Evolutionary conservation across 1,140 invertebrate genomes (phyloP), one percentile per base, ranked within the genome.

Genomic region (Hyposmocoma kahamanoa): DNA sequence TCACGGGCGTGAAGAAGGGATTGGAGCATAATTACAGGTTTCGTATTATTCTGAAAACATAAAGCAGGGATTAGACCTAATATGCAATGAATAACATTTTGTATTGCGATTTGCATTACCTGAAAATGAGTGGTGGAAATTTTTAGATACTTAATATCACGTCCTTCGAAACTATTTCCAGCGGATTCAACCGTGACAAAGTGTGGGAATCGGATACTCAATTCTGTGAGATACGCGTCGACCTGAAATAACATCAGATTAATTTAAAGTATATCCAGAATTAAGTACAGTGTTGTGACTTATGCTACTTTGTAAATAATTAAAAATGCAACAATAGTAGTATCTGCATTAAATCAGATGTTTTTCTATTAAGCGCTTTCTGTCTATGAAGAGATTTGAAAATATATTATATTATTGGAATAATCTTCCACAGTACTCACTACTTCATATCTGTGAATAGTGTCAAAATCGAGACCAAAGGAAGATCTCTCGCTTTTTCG

Each of bases 91-190:
- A n/a, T n/a, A n/a, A n/a, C n/a, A n/a, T n/a, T n/a, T n/a, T n/a
- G n/a, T n/a, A n/a, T n/a, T n/a, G n/a, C n/a, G n/a, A n/a, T n/a
- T n/a, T n/a, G n/a, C n/a, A 5, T 43, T 47, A 58, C 51, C 26
- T 59, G 13, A 56, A 93, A 93, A 6, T 91, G 74, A 58, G 38
- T 74, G 60, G 57, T 86, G 8, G 88, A 89, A 42, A 90, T 88
- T 26, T 83, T 88, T 34, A 90, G 69, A 21, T 84, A 87, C 50
- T 88, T 88, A 20, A 90, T 67, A 3, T 72, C 72, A 15, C 89
- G 77, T 8, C 85, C 75, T 61, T 89, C 78, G 38, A 78, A 84
- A 17, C 86, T 86, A 24, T 71, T 71, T 11, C 86, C 89, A 17
- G 83, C 76, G 3, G 62, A 72, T 13, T 73, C 80, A 0, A 90